These are phyloP conservation scores for Diachasmimorpha longicaudata DNA, from an alignment of 1,140 invertebrate genomes.

Conservation along the genomic window DNA sequence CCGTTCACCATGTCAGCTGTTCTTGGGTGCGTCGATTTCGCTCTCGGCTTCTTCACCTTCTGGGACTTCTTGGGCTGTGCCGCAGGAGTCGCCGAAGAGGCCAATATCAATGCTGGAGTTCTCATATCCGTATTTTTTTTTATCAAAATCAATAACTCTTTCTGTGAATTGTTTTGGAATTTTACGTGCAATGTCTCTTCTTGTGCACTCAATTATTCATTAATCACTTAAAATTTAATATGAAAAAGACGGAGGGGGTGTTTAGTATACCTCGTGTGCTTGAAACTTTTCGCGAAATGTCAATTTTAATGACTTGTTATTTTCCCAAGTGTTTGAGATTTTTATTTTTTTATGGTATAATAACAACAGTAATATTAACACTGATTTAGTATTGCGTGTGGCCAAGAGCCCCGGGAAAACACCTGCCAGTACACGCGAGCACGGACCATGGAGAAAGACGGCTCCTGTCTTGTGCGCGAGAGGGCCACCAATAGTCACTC, in stretches of 20 bases:
- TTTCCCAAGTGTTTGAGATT: background rate
- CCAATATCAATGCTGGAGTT: slow-evolving; percentile 9
- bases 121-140: too few relatives aligned
- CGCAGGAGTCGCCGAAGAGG: background rate
- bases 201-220: too few relatives aligned
- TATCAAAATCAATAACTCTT: too few relatives aligned
- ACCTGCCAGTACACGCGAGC: slow-evolving; percentile 14
- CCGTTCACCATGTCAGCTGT: slow-evolving; percentile 66
- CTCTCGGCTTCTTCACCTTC: slow-evolving; percentile 49
- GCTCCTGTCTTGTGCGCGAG: slow-evolving; percentile 23
- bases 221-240: too few relatives aligned
- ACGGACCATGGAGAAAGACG: slow-evolving; percentile 34
- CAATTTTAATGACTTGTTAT: background rate
- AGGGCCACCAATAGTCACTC: slow-evolving; percentile 5
- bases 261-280: too few relatives aligned
- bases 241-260: too few relatives aligned
- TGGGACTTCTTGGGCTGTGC: slow-evolving; percentile 19
- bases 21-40: slow-evolving; percentile 60
- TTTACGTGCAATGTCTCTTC: too few relatives aligned
- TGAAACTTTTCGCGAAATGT: too few relatives aligned
- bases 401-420: background rate
- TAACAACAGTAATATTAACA: background rate
- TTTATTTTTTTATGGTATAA: background rate
- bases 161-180: too few relatives aligned
- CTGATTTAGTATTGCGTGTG: background rate